Conservation (phyloP, 1,140 invertebrate genomes). For the Trachymyrmex cornetzi region DNA sequence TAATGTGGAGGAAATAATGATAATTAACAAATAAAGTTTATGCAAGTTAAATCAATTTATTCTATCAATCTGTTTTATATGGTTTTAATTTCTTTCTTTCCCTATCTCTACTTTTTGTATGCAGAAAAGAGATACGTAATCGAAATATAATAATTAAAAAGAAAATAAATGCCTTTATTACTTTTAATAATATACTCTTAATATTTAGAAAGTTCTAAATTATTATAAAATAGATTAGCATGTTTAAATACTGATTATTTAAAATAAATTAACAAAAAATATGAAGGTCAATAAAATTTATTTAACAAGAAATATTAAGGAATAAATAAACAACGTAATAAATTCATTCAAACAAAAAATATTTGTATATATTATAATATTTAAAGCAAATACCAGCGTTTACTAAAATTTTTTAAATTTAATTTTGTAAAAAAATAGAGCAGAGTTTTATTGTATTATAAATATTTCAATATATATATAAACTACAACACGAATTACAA, state of each 20-base stretch:
- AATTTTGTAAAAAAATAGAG: not conserved
- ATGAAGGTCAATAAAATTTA: not conserved
- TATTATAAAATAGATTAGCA: not conserved
- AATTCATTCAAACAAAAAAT: not conserved
- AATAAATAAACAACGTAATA: slow-evolving; percentile 3
- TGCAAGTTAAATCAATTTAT: no score
- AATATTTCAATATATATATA: not conserved
- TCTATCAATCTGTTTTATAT: no score
- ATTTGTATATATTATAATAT: not conserved
- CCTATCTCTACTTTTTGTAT: not conserved
- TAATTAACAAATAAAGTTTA: no score
- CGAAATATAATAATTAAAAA: not conserved
- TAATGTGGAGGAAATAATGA: no score
- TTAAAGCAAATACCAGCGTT: no score
- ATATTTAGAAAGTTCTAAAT: not conserved
- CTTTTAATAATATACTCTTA: not conserved
- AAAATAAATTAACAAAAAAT: no score
- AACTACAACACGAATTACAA: not conserved
- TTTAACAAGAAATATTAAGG: not conserved
- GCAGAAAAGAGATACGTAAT: not conserved
- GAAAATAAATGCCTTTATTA: not conserved
- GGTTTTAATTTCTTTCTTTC: no score
- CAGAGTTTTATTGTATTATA: not conserved
- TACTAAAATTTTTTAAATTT: slow-evolving; percentile 7
- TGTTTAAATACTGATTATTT: not conserved